Evolutionary conservation across 2,797 vertebrate genomes (phyloP).

Genomic region (Capromys pilorides): DNA sequence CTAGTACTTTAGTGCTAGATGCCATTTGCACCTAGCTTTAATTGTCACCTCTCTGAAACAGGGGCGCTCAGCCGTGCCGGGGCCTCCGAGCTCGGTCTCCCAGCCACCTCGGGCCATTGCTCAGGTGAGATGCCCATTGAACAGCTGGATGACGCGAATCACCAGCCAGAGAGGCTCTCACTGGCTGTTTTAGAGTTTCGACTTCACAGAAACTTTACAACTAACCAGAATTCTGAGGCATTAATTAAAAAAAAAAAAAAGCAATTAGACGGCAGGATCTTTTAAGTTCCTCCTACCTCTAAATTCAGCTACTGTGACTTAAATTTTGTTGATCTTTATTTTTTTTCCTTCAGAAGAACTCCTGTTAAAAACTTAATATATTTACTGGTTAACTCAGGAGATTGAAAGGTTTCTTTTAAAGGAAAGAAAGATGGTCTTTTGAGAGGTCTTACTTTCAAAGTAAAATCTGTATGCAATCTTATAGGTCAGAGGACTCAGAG

Average conservation of each 20-base stretch:
- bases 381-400: slow-evolving; percentile 51
- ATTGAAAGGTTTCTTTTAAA: slow-evolving; percentile 47
- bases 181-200: slow-evolving; percentile 21
- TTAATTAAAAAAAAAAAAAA: slow-evolving; percentile 11
- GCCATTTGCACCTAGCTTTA: neutral
- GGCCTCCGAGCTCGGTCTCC: neutral
- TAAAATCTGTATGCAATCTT: slow-evolving; percentile 69
- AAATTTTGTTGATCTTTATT: neutral
- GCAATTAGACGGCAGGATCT: neutral
- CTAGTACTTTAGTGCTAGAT: neutral
- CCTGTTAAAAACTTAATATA: slow-evolving; percentile 60
- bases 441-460: slow-evolving; percentile 56
- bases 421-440: slow-evolving; percentile 50
- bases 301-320: slow-evolving; percentile 34
- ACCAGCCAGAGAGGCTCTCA: neutral
- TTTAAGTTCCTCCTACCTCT: neutral
- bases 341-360: neutral
- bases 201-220: slow-evolving; percentile 8
- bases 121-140: neutral
- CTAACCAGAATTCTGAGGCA: neutral
- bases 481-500: neutral
- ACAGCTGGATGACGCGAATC: neutral
- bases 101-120: neutral
- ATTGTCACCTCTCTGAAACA: neutral
- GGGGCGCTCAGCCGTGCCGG: neutral